Base-by-base conservation (phyloP, 2,888 invertebrate species). In the Athrips mouffetella region DNA sequence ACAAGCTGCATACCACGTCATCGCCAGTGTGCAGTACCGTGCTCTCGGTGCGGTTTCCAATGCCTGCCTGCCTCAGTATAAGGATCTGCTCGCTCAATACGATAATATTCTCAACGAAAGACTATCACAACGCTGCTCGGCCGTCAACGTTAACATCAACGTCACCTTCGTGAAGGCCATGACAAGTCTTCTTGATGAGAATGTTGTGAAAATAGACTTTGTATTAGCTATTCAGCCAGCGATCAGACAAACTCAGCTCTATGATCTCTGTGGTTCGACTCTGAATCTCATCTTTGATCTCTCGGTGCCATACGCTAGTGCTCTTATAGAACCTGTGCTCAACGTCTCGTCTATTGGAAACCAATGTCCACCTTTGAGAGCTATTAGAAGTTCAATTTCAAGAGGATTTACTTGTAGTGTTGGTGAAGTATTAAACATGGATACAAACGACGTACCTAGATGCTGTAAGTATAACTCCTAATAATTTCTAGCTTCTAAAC, bases 191-290 rank as follows among this genome's bases (percentile, higher is more conserved):
- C 69, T 95, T 1, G 96, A 96, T 66, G 96, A 96, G 74, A 97
- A 97, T 71, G 92, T 96, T 2, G 93, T 97, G 0, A 94, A 94
- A 80, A 94, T 97, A 89, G 96, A 96, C 80, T 98, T 96, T 60
- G 92, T 97, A 8, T 81, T 98, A 11, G 94, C 95, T 20, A 94
- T 98, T 40, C 91, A 94, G 44, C 98, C 98, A 1, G 94, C 95
- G 1, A 92, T 98, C 18, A 92, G 93, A 59, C 97, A 98, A 80
- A 95, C 96, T 1, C 96, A 97, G 67, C 85, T 98, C 1, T 98
- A 98, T 72, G 98, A 98, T 59, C 92, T 98, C 0, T 98, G 98
- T 69, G 98, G 98, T 10, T 96, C 97, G 1, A 98, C 98, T 0
- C 78, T 98, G 52, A 96, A 95, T 65, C 90, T 98, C 1, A 97